Conservation (phyloP, 2,888 invertebrate species). For the Hyles lineata region DNA sequence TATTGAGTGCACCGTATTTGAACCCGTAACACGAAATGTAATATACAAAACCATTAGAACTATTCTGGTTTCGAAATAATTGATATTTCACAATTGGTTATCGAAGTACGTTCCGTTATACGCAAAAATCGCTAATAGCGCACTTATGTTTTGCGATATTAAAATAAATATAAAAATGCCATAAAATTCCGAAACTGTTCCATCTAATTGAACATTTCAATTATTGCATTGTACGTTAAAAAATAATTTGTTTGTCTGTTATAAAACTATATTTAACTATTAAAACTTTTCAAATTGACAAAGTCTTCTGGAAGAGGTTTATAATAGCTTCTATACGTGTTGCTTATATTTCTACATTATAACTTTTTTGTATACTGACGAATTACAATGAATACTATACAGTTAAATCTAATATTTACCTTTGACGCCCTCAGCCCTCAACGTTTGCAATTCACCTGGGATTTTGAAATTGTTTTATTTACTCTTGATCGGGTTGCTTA, state of each 20-base stretch:
- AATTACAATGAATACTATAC: too few species aligned
- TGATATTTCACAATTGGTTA: slow-evolving; percentile 17
- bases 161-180: slow-evolving; percentile 18
- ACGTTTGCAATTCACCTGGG: too few species aligned
- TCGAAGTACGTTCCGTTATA: slow-evolving; percentile 24
- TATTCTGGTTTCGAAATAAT: slow-evolving; percentile 13
- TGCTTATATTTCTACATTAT: too few species aligned
- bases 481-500: too few species aligned
- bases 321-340: too few species aligned
- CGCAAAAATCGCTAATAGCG: slow-evolving; percentile 23
- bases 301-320: not conserved
- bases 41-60: not conserved
- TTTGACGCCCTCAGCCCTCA: too few species aligned
- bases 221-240: not conserved
- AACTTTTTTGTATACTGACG: not conserved
- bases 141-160: slow-evolving; percentile 17
- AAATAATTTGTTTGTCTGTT: not conserved
- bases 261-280: too few species aligned
- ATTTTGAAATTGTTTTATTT: too few species aligned
- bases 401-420: too few species aligned
- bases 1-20: not conserved
- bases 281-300: not conserved
- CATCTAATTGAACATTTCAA: slow-evolving; percentile 23
- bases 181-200: slow-evolving; percentile 25
- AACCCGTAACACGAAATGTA: slow-evolving; percentile 8